Conservation (phyloP, 2,797 vertebrate genomes). For the Hoplostethus atlanticus region DNA sequence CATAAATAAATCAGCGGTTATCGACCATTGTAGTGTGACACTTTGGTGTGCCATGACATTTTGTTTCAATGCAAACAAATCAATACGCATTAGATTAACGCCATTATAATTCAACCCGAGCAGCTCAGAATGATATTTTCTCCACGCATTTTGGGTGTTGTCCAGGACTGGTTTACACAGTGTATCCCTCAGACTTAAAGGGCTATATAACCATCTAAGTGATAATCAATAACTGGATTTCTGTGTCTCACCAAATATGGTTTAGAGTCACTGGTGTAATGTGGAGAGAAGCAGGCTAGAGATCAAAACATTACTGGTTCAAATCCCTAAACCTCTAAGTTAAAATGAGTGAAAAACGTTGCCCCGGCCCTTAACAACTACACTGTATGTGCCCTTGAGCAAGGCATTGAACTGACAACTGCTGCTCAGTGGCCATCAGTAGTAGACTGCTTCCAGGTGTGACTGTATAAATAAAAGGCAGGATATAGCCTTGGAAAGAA, state of each 20-base stretch:
- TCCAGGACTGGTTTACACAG: constrained; percentile 42
- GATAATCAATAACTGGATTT: background rate
- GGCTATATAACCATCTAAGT: background rate
- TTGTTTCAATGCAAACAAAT: constrained; percentile 44
- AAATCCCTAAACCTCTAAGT: constrained; percentile 1
- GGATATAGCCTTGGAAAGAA: constrained; percentile 21
- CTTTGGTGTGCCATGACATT: constrained; percentile 15
- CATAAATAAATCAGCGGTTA: constrained; percentile 12
- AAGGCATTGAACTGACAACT: constrained; percentile 13
- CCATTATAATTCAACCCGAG: constrained; percentile 39
- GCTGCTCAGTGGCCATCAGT: constrained; percentile 10
- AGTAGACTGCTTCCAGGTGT: constrained; percentile 49
- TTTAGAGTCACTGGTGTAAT: background rate
- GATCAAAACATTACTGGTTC: background rate
- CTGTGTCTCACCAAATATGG: background rate
- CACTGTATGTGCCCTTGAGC: constrained; percentile 23
- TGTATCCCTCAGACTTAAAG: constrained; percentile 27
- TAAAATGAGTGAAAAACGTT: constrained; percentile 20
- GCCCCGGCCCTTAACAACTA: constrained; percentile 18
- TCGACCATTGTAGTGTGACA: constrained; percentile 5
- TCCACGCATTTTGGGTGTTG: constrained; percentile 12
- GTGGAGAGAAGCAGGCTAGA: background rate
- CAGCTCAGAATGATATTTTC: constrained; percentile 12
- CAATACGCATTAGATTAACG: constrained; percentile 42
- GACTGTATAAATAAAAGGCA: constrained; percentile 51